Evolutionary conservation across 1,140 invertebrate species (phyloP).

Genomic region (Drosophila nebulosa): DNA sequence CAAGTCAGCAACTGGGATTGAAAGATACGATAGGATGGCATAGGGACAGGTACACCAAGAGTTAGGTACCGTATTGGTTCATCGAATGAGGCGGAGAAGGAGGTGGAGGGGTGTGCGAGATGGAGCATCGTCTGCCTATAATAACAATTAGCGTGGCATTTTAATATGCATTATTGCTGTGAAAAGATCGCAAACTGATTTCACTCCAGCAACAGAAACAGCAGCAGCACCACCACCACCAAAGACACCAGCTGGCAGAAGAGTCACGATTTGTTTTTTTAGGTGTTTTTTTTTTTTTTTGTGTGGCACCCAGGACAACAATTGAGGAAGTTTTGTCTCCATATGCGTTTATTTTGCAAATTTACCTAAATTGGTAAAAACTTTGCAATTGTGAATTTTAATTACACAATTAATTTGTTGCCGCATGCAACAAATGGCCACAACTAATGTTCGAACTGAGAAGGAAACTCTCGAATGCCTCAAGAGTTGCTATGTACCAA

Average conservation of each 20-base stretch:
- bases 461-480: not conserved
- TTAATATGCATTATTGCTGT: slow-evolving; percentile 76
- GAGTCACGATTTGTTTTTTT: slow-evolving; percentile 57
- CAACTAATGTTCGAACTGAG: not conserved
- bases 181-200: slow-evolving; percentile 76
- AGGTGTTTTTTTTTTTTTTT: not conserved
- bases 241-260: slow-evolving; percentile 22
- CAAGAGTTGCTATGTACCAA: not conserved
- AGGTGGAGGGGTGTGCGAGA: not conserved
- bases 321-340: slow-evolving; percentile 23
- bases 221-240: not conserved
- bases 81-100: not conserved
- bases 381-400: slow-evolving; percentile 42
- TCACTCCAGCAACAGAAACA: slow-evolving; percentile 22
- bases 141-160: slow-evolving; percentile 79
- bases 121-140: slow-evolving; percentile 28
- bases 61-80: not conserved
- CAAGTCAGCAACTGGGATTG: slow-evolving; percentile 14
- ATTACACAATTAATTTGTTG: slow-evolving; percentile 67
- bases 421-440: slow-evolving; percentile 31
- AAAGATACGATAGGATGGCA: slow-evolving; percentile 2
- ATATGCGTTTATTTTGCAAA: slow-evolving; percentile 41
- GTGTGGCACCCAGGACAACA: slow-evolving; percentile 23
- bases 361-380: slow-evolving; percentile 19
- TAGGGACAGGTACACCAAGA: not conserved